A percentile compares a stretch with the other conserved stretches of the same genome.
Evolutionary conservation across 2,888 invertebrate species (phyloP).

Genomic region (Tetranychus piercei): DNA sequence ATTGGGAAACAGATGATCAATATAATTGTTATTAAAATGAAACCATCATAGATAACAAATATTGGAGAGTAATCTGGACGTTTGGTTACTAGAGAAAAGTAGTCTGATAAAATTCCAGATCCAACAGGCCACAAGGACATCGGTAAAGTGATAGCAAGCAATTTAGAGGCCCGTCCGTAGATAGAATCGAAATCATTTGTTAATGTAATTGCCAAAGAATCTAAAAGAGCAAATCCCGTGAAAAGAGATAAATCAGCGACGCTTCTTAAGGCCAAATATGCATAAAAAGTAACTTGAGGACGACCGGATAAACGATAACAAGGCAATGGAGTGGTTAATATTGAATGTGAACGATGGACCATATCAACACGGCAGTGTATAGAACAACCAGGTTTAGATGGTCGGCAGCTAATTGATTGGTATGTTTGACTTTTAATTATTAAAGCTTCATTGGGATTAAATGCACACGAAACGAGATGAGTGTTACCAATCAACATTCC

Average conservation of each 20-base stretch:
- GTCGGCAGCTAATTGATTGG: slow-evolving; percentile 23
- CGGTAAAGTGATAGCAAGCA: slow-evolving; percentile 17
- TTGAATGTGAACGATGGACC: slow-evolving; percentile 18
- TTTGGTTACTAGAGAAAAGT: slow-evolving; percentile 20
- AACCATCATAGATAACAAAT: slow-evolving; percentile 26
- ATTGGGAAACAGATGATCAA: slow-evolving; percentile 25
- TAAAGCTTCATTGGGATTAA: slow-evolving; percentile 23
- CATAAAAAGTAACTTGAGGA: slow-evolving; percentile 48
- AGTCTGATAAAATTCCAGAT: slow-evolving; percentile 26
- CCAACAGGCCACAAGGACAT: slow-evolving; percentile 23
- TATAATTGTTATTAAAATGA: slow-evolving; percentile 24
- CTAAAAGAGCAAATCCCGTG: slow-evolving; percentile 37
- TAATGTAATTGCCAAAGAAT: slow-evolving; percentile 25
- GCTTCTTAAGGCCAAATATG: slow-evolving; percentile 45
- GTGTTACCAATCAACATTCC: slow-evolving; percentile 19
- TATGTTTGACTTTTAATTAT: slow-evolving; percentile 22
- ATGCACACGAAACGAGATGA: slow-evolving; percentile 22
- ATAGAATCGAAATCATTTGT: slow-evolving; percentile 21
- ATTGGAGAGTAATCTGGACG: slow-evolving; percentile 26
- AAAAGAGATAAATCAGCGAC: slow-evolving; percentile 58
- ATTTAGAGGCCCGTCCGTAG: slow-evolving; percentile 20
- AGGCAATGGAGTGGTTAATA: slow-evolving; percentile 19
- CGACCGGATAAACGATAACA: slow-evolving; percentile 37
- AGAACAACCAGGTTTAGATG: slow-evolving; percentile 22
- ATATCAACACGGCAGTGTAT: slow-evolving; percentile 20